Conservation (phyloP, 1,140 invertebrate genomes). For the Drosophila ogumai region DNA sequence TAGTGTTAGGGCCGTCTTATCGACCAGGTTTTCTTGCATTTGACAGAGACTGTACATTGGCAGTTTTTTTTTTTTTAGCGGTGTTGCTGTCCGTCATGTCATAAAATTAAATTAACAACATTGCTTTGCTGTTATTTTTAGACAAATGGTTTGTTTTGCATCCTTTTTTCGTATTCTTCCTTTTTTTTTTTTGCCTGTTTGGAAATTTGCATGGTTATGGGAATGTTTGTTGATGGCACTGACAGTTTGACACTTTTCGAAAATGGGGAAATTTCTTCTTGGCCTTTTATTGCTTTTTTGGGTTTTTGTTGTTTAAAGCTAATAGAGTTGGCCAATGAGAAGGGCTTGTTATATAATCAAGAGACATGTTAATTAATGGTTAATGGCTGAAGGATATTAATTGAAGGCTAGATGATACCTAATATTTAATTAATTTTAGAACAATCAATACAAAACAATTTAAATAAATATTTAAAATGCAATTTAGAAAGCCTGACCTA, state of each 20-base stretch:
- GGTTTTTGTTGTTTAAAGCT: background rate
- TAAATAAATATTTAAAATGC: background rate
- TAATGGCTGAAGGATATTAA: background rate
- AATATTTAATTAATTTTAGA: background rate
- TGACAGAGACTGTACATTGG: constrained; percentile 39
- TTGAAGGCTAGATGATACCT: background rate
- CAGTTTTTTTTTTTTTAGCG: constrained; percentile 15
- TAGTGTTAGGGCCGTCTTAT: constrained; percentile 39
- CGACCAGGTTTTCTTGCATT: constrained; percentile 43
- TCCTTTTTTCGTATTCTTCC: constrained; percentile 18
- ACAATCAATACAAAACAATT: too few relatives aligned
- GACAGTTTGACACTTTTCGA: constrained; percentile 42
- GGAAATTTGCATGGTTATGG: constrained; percentile 35
- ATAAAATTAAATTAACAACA: constrained; percentile 74
- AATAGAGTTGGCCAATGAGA: background rate
- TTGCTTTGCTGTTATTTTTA: constrained; percentile 44
- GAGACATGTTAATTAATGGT: background rate
- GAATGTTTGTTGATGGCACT: constrained; percentile 39
- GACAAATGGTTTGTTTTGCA: constrained; percentile 33
- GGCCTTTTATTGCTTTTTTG: background rate
- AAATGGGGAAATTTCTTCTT: constrained; percentile 1
- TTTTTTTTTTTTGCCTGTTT: constrained; percentile 2
- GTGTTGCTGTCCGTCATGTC: constrained; percentile 58
- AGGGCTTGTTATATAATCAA: background rate
- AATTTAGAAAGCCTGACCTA: background rate